phyloP scores from a whole-genome alignment of 2,888 invertebrate species.

The Bellardia pandia region DNA sequence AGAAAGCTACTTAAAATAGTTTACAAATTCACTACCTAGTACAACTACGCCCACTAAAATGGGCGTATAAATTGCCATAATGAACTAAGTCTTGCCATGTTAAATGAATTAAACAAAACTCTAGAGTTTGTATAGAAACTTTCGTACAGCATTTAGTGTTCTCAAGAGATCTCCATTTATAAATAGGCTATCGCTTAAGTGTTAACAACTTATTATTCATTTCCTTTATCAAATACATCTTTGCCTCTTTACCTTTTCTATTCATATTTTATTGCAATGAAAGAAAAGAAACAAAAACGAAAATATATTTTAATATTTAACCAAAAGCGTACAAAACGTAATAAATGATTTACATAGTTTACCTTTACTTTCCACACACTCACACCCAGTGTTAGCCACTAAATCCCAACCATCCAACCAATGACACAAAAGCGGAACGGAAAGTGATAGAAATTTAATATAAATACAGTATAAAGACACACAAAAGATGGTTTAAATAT shows the following conservation, averaged over 20 bases:
- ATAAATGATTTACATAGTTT: conserved; percentile 52
- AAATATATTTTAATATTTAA: conserved; percentile 38
- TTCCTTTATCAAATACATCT: background rate
- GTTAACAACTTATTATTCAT: background rate
- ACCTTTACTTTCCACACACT: conserved; percentile 30
- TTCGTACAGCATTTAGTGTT: no score
- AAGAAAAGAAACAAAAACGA: background rate
- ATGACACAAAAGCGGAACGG: conserved; percentile 35
- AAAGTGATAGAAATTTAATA: conserved; percentile 68
- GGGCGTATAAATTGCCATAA: no score
- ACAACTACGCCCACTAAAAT: no score
- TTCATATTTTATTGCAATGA: conserved; percentile 56
- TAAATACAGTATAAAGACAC: conserved; percentile 23
- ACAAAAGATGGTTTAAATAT: conserved; percentile 49
- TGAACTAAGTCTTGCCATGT: no score
- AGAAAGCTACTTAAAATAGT: no score
- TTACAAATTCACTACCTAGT: no score
- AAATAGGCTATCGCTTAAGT: background rate
- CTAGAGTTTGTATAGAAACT: no score
- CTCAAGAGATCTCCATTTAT: no score
- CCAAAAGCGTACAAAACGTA: conserved; percentile 12
- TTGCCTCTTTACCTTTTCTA: background rate
- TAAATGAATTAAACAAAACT: no score
- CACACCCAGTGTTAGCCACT: background rate
- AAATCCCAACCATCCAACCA: conserved; percentile 45